phyloP scores from a whole-genome alignment of 1,140 invertebrate species.

The Triops longicaudatus region DNA sequence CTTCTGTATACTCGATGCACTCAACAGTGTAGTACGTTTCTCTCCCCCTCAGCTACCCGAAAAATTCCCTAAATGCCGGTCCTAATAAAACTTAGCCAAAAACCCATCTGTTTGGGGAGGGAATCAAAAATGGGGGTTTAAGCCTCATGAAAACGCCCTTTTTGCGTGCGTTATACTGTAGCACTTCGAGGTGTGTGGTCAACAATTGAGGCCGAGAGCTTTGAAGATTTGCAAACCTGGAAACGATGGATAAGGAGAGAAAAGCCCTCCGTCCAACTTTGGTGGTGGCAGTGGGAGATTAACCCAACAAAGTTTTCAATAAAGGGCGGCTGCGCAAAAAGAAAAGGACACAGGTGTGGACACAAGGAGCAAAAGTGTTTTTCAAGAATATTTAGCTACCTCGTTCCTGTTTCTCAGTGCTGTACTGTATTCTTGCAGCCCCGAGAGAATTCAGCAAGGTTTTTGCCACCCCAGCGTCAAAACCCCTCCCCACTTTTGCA shows the following conservation, averaged over 20 bases:
- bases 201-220: slow-evolving; percentile 5
- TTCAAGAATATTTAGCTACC: background rate
- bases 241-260: background rate
- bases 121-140: background rate
- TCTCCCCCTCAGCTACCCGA: background rate
- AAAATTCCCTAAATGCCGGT: slow-evolving; percentile 1
- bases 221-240: background rate
- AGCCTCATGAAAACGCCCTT: background rate
- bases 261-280: background rate
- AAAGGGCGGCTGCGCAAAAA: slow-evolving; percentile 1
- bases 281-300: background rate
- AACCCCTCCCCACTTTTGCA: background rate
- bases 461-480: slow-evolving; percentile 2
- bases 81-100: background rate
- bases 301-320: slow-evolving; percentile 15
- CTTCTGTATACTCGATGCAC: background rate
- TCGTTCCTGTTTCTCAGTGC: background rate
- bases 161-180: background rate
- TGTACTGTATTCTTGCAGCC: too few relatives aligned
- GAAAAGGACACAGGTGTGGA: slow-evolving; percentile 11
- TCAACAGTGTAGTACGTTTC: background rate
- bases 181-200: background rate
- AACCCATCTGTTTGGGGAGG: background rate
- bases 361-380: slow-evolving; percentile 6
- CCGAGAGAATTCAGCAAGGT: background rate